Evolutionary conservation across 2,888 invertebrate genomes (phyloP).

Genomic region (Tuta absoluta): DNA sequence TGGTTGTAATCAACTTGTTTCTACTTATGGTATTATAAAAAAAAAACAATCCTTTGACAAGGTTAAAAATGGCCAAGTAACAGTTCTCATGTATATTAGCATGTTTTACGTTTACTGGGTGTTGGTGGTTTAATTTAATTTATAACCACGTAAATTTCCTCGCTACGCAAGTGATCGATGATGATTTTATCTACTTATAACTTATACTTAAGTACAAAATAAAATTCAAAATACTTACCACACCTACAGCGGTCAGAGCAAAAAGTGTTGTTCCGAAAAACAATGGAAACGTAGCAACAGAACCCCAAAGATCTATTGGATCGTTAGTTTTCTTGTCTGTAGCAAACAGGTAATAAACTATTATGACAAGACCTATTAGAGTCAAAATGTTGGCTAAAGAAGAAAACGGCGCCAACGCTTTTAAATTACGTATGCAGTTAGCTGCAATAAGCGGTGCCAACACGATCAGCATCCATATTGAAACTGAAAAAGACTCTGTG

Average conservation of each 20-base stretch:
- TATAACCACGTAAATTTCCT: too few species aligned
- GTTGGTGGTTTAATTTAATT: too few species aligned
- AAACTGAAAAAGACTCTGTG: constrained; percentile 55
- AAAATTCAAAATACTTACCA: constrained; percentile 77
- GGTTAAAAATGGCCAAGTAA: too few species aligned
- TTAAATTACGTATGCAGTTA: constrained; percentile 88
- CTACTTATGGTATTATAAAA: too few species aligned
- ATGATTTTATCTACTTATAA: not conserved
- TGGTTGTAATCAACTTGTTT: too few species aligned
- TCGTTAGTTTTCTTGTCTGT: constrained; percentile 73
- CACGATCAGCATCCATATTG: constrained; percentile 85
- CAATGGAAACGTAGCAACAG: constrained; percentile 82
- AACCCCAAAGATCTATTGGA: constrained; percentile 67
- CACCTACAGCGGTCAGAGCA: constrained; percentile 91
- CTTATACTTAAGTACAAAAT: not conserved
- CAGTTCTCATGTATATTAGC: too few species aligned
- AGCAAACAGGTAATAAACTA: constrained; percentile 86
- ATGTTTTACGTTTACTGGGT: too few species aligned
- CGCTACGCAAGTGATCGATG: too few species aligned
- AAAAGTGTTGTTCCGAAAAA: constrained; percentile 96
- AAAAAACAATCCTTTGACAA: too few species aligned
- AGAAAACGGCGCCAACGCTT: constrained; percentile 91
- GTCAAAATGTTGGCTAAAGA: constrained; percentile 91
- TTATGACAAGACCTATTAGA: constrained; percentile 87
- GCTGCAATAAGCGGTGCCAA: constrained; percentile 85